Evolutionary conservation across 35 echinoderm and acorn worm species (phyloP), one percentile per base, ranked within the genome.

Genomic region (Stichopus chloronotus): DNA sequence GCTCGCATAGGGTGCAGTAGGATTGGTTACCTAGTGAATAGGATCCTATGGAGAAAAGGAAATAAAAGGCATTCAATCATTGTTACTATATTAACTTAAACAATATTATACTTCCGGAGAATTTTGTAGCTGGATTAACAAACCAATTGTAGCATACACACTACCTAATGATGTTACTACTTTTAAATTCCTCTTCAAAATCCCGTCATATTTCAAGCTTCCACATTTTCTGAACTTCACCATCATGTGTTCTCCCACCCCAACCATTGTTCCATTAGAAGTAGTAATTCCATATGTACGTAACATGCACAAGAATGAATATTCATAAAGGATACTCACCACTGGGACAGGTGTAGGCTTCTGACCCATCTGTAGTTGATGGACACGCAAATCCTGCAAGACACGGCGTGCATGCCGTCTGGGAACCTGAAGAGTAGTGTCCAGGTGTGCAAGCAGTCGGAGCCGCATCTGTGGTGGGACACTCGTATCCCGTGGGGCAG

Each of bases 401-500:
- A 84, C 97, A 99, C 0, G 17, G 87, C 43, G 97, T 94, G 76
- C 97, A 99, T 0, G 60, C 59, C 16, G 78, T 92, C 72, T 93
- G 87, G 5, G 83, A 92, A 22, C 92, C 95, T 23, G 56, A 76
- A 16, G 95, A 90, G 53, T 99, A 99, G 13, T 59, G 92, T 0
- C 97, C 97, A 55, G 97, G 87, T 7, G 72, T 56, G 80, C 97
- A 99, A 12, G 89, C 93, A 5, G 23, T 53, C 3, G 97, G 97
- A 9, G 90, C 63, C 17, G 93, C 58, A 56, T 93, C 92, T 5
- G 95, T 95, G 5, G 72, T 84, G 5, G 97, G 93, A 81, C 97
- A 99, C 57, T 94, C 83, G 72, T 95, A 96, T 24, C 97, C 97
- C 11, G 95, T 92, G 5, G 97, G 97, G 30, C 97, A 99, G 25